Conservation (phyloP, 2,113 vertebrate genomes). For the Cololabis saira region DNA sequence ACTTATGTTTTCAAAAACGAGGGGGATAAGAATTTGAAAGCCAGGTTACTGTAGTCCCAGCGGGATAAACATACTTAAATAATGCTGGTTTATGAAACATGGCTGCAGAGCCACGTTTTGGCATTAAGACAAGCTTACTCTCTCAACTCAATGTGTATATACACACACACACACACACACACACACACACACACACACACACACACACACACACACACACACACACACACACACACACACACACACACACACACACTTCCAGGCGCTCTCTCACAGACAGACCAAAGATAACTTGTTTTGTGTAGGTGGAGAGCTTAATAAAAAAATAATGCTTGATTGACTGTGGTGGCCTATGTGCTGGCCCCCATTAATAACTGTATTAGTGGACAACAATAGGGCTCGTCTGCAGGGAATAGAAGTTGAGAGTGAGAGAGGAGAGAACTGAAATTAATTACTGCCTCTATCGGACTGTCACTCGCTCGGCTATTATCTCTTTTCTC, state of each 20-base stretch:
- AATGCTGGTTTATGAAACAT: slow-evolving; percentile 49
- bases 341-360: slow-evolving; percentile 64
- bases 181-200: no score
- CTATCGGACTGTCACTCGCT: slow-evolving; percentile 65
- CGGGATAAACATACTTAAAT: slow-evolving; percentile 31
- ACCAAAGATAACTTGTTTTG: slow-evolving; percentile 27
- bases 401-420: slow-evolving; percentile 59
- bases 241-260: no score
- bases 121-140: slow-evolving; percentile 12
- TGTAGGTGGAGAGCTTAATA: slow-evolving; percentile 51
- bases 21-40: slow-evolving; percentile 38
- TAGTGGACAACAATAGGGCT: slow-evolving; percentile 74
- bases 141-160: not conserved
- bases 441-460: slow-evolving; percentile 74
- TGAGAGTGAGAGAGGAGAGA: slow-evolving; percentile 43
- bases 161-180: not conserved
- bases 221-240: not conserved
- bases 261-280: slow-evolving; percentile 9
- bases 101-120: slow-evolving; percentile 13
- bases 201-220: not conserved
- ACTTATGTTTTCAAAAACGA: slow-evolving; percentile 47
- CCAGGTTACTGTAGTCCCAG: slow-evolving; percentile 45
- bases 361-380: slow-evolving; percentile 75
- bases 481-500: slow-evolving; percentile 52
- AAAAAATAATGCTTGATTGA: slow-evolving; percentile 69